phyloP scores from a whole-genome alignment of 1,140 invertebrate genomes.

The Arctopsyche grandis region DNA sequence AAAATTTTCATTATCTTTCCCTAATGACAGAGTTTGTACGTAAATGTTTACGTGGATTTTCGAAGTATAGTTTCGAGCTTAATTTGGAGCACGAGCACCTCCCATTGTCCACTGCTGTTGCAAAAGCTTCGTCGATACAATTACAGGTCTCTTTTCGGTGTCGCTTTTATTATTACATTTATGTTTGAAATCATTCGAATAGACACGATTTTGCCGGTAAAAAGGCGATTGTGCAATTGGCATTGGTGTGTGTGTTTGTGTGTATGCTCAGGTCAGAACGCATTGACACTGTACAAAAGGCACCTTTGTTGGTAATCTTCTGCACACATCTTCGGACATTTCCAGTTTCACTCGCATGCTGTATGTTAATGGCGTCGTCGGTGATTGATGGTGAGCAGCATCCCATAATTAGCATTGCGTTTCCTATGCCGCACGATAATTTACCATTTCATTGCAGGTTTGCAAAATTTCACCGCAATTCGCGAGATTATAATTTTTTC shows the following conservation, averaged over 20 bases:
- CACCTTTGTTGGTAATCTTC: not conserved
- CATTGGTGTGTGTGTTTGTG: not conserved
- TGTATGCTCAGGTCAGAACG: not conserved
- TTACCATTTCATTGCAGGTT: too few relatives aligned
- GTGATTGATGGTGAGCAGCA: slow-evolving; percentile 1
- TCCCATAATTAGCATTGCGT: too few relatives aligned
- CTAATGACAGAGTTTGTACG: too few relatives aligned
- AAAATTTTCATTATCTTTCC: too few relatives aligned
- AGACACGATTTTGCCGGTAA: not conserved
- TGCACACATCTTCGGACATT: not conserved
- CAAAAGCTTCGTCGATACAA: not conserved
- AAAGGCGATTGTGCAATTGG: not conserved
- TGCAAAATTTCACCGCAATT: too few relatives aligned
- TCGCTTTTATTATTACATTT: not conserved
- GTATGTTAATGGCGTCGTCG: not conserved
- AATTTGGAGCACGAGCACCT: not conserved
- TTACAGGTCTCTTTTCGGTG: not conserved
- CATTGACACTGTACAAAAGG: not conserved
- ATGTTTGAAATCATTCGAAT: not conserved
- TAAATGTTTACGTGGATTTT: too few relatives aligned
- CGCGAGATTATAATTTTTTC: too few relatives aligned
- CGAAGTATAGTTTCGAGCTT: not conserved
- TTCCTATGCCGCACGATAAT: too few relatives aligned
- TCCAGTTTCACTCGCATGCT: not conserved
- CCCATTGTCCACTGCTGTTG: not conserved